Evolutionary conservation across 2,888 invertebrate genomes (phyloP).

Genomic region (Trilocha varians): DNA sequence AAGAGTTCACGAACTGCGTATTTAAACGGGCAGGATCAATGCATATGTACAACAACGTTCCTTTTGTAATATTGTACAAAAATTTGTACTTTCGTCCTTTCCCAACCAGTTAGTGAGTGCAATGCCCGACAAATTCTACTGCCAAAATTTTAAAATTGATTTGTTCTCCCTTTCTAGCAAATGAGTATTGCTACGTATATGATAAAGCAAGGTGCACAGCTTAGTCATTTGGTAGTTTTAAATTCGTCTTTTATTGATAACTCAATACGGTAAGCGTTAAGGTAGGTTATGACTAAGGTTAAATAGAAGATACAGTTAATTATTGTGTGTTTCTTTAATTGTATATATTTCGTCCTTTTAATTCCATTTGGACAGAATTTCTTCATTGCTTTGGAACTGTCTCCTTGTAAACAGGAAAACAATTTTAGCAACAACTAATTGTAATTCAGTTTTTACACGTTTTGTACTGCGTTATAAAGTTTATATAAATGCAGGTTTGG

Average conservation of each 20-base stretch:
- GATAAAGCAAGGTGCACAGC: slow-evolving; percentile 34
- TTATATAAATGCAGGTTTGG: too few relatives aligned
- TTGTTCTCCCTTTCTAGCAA: slow-evolving; percentile 38
- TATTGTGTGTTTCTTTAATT: too few relatives aligned
- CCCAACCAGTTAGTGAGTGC: slow-evolving; percentile 63
- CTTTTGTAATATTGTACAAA: slow-evolving; percentile 54
- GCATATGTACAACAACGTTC: slow-evolving; percentile 26
- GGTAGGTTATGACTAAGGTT: slow-evolving; percentile 67
- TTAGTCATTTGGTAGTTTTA: slow-evolving; percentile 36
- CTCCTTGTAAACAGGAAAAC: too few relatives aligned
- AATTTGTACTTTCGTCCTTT: slow-evolving; percentile 69
- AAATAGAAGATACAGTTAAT: slow-evolving; percentile 26
- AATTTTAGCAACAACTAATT: too few relatives aligned
- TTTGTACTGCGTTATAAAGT: too few relatives aligned
- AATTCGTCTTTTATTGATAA: slow-evolving; percentile 48
- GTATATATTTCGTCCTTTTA: too few relatives aligned
- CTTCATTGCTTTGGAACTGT: too few relatives aligned
- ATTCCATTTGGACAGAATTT: too few relatives aligned
- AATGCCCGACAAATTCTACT: slow-evolving; percentile 56
- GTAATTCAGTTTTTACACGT: too few relatives aligned
- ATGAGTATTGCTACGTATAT: slow-evolving; percentile 15
- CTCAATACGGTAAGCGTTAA: slow-evolving; percentile 57
- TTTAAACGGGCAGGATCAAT: neutral
- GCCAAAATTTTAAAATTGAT: slow-evolving; percentile 59
- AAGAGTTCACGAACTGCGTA: neutral